These are phyloP conservation scores for Mirza zaza DNA, from an alignment of 2,113 vertebrate species.

Conservation along the genomic window DNA sequence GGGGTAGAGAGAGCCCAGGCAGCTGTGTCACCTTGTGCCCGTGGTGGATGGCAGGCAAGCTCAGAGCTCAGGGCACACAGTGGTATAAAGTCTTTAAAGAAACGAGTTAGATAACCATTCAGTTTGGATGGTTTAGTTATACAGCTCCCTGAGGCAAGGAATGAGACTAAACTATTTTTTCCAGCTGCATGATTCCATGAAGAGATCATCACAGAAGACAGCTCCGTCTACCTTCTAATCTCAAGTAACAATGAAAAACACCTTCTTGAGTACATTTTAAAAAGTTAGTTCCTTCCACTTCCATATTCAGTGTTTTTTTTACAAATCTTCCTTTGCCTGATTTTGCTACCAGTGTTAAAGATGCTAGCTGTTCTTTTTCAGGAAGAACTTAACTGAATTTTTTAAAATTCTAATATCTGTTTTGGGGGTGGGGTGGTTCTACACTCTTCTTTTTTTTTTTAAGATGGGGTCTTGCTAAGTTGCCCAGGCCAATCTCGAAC, in stretches of 20 bases:
- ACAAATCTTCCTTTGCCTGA: background rate
- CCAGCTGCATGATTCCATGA: background rate
- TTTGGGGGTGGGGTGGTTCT: background rate
- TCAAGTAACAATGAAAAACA: background rate
- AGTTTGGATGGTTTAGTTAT: background rate
- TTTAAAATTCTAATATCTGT: background rate
- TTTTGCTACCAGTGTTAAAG: background rate
- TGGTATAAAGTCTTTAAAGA: conserved; percentile 25
- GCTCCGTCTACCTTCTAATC: background rate
- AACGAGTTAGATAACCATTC: background rate
- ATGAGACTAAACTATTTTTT: background rate
- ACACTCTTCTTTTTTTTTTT: too few species aligned
- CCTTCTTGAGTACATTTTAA: background rate
- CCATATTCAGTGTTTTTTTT: background rate
- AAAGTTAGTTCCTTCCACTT: conserved; percentile 1
- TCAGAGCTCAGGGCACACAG: background rate
- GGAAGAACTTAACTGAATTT: background rate
- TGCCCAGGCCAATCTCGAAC: too few species aligned
- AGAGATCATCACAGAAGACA: conserved; percentile 22
- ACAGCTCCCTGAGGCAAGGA: background rate
- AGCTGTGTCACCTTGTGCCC: background rate
- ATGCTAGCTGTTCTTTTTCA: background rate
- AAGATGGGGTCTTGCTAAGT: too few species aligned
- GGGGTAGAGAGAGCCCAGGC: too few species aligned
- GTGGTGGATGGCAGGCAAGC: background rate